A percentile compares a stretch with the other conserved stretches of the same genome.
Conservation (phyloP, 2,113 vertebrate species). For the Micromys minutus region DNA sequence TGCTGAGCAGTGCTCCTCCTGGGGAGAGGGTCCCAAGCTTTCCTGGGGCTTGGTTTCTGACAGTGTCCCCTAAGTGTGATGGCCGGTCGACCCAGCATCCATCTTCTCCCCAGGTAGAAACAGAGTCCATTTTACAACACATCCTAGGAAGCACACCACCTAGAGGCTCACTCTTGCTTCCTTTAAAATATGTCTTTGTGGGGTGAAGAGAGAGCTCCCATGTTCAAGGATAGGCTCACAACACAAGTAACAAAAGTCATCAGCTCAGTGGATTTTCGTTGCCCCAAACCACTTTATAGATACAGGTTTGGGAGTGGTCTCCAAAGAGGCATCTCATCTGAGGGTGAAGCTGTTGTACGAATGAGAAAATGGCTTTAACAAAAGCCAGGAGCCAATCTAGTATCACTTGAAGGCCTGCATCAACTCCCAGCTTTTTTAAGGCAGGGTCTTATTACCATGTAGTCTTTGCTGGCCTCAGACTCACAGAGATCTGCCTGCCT, state of each 20-base stretch:
- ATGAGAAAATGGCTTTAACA: not conserved
- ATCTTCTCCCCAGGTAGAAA: not conserved
- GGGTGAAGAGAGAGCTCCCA: not conserved
- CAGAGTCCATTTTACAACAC: not conserved
- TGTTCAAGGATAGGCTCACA: not conserved
- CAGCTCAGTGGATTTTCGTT: not conserved
- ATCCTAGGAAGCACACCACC: not conserved
- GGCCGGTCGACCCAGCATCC: not conserved
- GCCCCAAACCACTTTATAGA: constrained; percentile 2
- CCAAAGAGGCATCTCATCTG: not conserved
- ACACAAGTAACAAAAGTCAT: not conserved
- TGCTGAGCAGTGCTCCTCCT: rapidly evolving
- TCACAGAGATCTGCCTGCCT: not conserved
- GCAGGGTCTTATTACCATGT: not conserved
- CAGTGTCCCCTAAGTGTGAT: not conserved
- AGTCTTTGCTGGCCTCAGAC: not conserved
- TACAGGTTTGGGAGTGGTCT: not conserved
- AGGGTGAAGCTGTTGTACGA: not conserved
- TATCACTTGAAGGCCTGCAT: not conserved
- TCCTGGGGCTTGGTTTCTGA: not conserved
- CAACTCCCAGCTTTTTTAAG: too few species aligned
- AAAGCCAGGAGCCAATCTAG: not conserved
- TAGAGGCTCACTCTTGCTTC: not conserved
- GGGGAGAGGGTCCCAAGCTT: not conserved
- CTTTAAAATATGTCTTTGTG: not conserved